Evolutionary conservation across 1,140 invertebrate genomes (phyloP).

Genomic region (Sipha flava): DNA sequence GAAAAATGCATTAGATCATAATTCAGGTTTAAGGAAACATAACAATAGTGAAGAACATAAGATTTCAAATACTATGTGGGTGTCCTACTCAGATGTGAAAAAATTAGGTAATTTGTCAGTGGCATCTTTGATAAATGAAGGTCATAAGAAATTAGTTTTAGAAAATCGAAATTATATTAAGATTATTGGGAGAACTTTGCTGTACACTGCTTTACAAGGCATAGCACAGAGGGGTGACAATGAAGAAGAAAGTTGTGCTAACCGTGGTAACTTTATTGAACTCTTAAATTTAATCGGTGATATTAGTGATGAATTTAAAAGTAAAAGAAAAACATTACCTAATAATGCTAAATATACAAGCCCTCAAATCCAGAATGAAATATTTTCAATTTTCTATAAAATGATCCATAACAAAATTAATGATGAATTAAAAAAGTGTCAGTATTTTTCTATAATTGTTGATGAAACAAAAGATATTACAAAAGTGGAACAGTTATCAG

Average conservation of each 20-base stretch:
- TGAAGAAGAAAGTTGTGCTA: neutral
- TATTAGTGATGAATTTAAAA: neutral
- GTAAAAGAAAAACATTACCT: neutral
- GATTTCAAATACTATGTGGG: neutral
- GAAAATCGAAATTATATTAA: neutral
- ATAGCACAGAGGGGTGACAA: conserved; percentile 13
- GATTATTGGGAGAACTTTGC: neutral
- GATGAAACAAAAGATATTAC: neutral
- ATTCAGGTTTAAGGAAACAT: neutral
- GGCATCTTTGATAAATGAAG: conserved; percentile 2
- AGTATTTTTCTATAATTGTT: neutral
- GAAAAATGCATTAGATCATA: conserved; percentile 8
- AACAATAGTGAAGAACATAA: neutral
- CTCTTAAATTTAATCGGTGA: neutral
- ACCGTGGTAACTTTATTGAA: conserved; percentile 20
- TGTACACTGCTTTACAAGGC: conserved; percentile 8
- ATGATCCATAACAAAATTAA: neutral
- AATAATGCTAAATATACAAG: neutral
- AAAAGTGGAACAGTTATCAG: neutral
- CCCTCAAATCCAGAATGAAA: conserved; percentile 12
- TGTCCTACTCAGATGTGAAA: neutral
- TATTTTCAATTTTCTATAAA: neutral
- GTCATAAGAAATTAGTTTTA: neutral
- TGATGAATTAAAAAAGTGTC: neutral
- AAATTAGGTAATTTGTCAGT: neutral